A percentile compares a stretch with the other conserved stretches of the same genome.
Conservation (phyloP, 1,140 invertebrate species). For the Drosophila auraria region DNA sequence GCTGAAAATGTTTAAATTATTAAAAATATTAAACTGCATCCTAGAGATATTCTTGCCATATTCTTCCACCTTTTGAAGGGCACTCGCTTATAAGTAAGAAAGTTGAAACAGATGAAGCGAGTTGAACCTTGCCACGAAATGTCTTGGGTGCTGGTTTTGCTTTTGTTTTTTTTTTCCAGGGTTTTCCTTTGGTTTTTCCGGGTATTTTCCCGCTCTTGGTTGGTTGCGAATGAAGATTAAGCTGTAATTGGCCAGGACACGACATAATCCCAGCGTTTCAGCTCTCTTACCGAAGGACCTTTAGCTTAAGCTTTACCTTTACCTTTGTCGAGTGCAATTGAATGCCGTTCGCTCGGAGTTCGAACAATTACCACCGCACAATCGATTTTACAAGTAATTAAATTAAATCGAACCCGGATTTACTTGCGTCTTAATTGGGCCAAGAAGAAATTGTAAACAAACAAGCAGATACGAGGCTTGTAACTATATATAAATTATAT, state of each 20-base stretch:
- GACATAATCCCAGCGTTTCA: conserved; percentile 40
- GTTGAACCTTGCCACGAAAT: conserved; percentile 6
- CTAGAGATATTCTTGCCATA: background rate
- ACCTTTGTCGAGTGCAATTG: conserved; percentile 31
- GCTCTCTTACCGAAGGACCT: conserved; percentile 22
- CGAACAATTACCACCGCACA: conserved; percentile 16
- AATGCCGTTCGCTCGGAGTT: conserved; percentile 4
- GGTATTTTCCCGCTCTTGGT: conserved; percentile 4
- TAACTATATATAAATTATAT: too few relatives aligned
- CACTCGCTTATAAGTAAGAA: background rate
- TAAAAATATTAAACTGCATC: background rate
- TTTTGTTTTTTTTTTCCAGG: background rate
- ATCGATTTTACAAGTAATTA: conserved; percentile 30
- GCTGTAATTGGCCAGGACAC: conserved; percentile 43
- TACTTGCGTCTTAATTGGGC: background rate
- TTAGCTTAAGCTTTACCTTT: conserved; percentile 5
- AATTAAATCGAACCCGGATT: conserved; percentile 6
- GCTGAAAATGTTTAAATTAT: too few relatives aligned
- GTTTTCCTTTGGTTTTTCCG: conserved; percentile 1
- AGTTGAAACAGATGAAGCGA: conserved; percentile 14
- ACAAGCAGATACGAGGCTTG: background rate
- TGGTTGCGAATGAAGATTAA: conserved; percentile 50
- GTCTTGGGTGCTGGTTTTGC: background rate
- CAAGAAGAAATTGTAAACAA: background rate
- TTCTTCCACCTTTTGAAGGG: background rate